Evolutionary conservation across 2,888 invertebrate species (phyloP).

Genomic region (Andrena dorsata): DNA sequence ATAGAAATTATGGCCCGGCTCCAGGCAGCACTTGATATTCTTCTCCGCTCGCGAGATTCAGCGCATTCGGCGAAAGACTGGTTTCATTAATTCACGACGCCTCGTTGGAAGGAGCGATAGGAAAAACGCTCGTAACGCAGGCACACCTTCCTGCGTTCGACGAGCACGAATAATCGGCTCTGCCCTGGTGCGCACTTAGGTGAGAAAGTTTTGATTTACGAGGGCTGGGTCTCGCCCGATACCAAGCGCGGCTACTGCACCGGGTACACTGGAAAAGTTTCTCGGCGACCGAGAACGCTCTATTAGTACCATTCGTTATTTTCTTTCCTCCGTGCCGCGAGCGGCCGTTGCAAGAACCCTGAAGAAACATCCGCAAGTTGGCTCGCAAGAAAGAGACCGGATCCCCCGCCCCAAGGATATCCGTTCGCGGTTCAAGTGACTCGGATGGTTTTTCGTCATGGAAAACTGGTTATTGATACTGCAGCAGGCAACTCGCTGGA

Average conservation of each 20-base stretch:
- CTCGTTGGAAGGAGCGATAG: constrained; percentile 9
- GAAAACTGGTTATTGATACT: constrained; percentile 77
- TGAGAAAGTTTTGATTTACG: constrained; percentile 77
- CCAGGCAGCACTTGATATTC: too few species aligned
- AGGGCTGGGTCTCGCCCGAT: constrained; percentile 58
- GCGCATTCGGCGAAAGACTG: constrained; percentile 8
- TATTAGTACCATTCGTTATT: constrained; percentile 78
- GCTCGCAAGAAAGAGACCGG: constrained; percentile 50
- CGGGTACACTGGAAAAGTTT: constrained; percentile 63
- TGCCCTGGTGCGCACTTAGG: constrained; percentile 56
- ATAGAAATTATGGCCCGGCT: too few species aligned
- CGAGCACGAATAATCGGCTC: constrained; percentile 57
- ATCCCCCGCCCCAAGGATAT: constrained; percentile 67
- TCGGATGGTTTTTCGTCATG: constrained; percentile 71
- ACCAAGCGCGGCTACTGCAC: constrained; percentile 25
- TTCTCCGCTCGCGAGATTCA: not conserved
- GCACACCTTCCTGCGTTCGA: constrained; percentile 21
- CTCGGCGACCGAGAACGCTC: constrained; percentile 72
- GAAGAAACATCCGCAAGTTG: constrained; percentile 60
- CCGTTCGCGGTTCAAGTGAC: constrained; percentile 71
- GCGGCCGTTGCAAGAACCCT: constrained; percentile 54
- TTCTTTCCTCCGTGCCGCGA: constrained; percentile 61
- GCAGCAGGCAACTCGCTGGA: constrained; percentile 61
- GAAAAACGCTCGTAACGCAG: constrained; percentile 31
- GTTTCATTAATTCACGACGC: constrained; percentile 39